Conservation (phyloP, 2,888 invertebrate genomes). For the Ormyrus rosae region DNA sequence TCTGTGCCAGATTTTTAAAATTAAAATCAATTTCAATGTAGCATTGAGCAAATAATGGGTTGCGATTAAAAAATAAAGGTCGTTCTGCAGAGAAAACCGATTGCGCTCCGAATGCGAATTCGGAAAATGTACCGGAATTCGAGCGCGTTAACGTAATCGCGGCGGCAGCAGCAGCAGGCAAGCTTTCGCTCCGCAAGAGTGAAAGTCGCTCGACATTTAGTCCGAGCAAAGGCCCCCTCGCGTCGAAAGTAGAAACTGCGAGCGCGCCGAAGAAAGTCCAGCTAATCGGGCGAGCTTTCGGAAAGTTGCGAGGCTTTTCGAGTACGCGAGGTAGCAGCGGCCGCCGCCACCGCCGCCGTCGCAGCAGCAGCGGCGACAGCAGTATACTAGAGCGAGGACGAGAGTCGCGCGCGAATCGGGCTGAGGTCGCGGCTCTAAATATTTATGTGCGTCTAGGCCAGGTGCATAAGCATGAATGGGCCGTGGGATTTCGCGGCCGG, state of each 20-base stretch:
- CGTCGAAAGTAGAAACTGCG: no score
- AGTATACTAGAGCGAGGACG: slow-evolving; percentile 45
- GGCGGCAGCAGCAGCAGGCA: neutral
- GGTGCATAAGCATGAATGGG: slow-evolving; percentile 39
- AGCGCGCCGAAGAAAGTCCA: neutral
- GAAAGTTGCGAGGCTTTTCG: no score
- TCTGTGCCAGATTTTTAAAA: no score
- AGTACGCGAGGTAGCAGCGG: no score
- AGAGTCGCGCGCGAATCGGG: slow-evolving; percentile 36
- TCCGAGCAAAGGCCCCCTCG: neutral
- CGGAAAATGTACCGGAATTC: no score
- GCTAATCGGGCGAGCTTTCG: neutral
- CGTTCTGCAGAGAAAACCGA: no score
- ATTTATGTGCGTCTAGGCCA: slow-evolving; percentile 40
- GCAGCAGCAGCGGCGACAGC: neutral
- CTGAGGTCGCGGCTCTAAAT: slow-evolving; percentile 50
- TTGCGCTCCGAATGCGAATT: no score
- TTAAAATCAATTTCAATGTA: no score
- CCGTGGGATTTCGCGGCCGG: no score
- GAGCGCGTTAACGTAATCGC: no score
- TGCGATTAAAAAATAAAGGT: no score
- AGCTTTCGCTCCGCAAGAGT: neutral
- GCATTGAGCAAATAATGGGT: no score
- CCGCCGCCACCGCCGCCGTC: neutral
- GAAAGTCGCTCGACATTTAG: neutral